Conservation (phyloP, 2,888 invertebrate species). For the Dexiosoma caninum region DNA sequence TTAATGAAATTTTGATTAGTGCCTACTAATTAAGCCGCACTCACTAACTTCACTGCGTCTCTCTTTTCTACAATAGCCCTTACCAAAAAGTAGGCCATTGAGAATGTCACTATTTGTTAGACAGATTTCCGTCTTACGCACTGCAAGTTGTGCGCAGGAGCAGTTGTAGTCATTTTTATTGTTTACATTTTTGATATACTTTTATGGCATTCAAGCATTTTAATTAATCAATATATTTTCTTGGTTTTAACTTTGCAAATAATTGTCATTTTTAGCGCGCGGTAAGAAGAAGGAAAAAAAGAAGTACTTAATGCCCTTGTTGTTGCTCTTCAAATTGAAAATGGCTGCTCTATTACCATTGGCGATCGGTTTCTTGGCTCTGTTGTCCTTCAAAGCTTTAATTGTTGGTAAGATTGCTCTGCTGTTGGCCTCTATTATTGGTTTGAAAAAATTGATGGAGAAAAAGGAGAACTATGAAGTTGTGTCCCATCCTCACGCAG, state of each 20-base stretch:
- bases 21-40: too few relatives aligned
- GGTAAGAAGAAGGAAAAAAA: slow-evolving; percentile 89
- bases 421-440: slow-evolving; percentile 85
- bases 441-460: slow-evolving; percentile 85
- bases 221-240: too few relatives aligned
- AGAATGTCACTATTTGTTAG: too few relatives aligned
- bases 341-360: slow-evolving; percentile 87
- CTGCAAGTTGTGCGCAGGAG: too few relatives aligned
- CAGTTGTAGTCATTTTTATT: too few relatives aligned
- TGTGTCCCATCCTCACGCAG: slow-evolving; percentile 83
- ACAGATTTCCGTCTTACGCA: too few relatives aligned
- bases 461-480: slow-evolving; percentile 87
- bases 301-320: slow-evolving; percentile 86
- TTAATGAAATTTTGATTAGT: too few relatives aligned
- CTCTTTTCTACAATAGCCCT: too few relatives aligned
- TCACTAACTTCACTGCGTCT: too few relatives aligned
- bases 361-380: slow-evolving; percentile 86
- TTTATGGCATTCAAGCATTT: too few relatives aligned
- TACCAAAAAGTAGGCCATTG: too few relatives aligned
- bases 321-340: slow-evolving; percentile 88
- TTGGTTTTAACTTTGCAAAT: neutral
- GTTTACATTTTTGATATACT: too few relatives aligned
- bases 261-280: slow-evolving; percentile 82
- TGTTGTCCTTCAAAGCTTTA: slow-evolving; percentile 90
- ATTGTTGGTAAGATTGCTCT: slow-evolving; percentile 90